Evolutionary conservation across 2,113 vertebrate genomes (phyloP).

Genomic region (Varanus komodoensis): DNA sequence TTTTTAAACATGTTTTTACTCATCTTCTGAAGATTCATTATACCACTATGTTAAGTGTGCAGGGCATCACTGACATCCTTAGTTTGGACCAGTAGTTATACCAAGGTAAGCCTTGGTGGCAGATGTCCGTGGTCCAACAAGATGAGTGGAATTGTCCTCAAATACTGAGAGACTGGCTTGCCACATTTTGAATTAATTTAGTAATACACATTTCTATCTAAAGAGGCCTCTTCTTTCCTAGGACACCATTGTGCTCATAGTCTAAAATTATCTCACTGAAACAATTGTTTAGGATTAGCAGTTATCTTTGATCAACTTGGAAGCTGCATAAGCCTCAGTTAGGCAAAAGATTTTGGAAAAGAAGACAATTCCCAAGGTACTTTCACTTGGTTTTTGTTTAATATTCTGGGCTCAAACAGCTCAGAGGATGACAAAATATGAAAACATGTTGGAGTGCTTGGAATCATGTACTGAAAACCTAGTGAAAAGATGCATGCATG

Average conservation of each 20-base stretch:
- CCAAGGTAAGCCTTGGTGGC: neutral
- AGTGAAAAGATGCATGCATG: neutral
- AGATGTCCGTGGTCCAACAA: neutral
- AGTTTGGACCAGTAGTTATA: neutral
- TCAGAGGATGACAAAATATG: neutral
- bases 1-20: conserved; percentile 21
- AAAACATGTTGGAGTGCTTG: neutral
- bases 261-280: neutral
- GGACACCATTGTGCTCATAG: neutral
- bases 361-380: neutral
- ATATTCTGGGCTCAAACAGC: neutral
- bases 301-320: neutral
- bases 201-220: neutral
- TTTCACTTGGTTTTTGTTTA: neutral
- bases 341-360: neutral
- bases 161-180: neutral
- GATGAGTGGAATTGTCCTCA: neutral
- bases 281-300: neutral
- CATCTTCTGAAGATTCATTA: neutral
- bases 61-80: neutral
- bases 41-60: neutral
- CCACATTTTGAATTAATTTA: neutral
- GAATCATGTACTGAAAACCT: neutral
- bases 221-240: neutral
- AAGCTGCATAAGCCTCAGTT: neutral